A percentile compares a stretch with the other conserved stretches of the same genome.
These are phyloP conservation scores for Dryobotodes eremita DNA, from an alignment of 2,888 invertebrate genomes.

Conservation along the genomic window DNA sequence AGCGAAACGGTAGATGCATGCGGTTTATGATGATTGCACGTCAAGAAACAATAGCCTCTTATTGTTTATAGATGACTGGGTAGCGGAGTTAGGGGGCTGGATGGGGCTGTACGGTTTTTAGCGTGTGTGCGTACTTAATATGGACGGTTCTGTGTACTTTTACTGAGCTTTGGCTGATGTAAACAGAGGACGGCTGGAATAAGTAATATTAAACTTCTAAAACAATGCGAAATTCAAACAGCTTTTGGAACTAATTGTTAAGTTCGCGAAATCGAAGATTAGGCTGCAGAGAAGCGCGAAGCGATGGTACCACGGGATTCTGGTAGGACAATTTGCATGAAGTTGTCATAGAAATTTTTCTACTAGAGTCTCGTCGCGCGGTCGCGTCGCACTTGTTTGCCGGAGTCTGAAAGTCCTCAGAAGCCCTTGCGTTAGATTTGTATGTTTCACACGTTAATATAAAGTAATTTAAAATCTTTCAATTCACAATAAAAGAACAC, in stretches of 20 bases:
- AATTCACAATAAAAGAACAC: neutral
- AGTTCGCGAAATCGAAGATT: neutral
- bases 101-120: slow-evolving; percentile 31
- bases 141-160: neutral
- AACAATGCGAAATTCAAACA: neutral
- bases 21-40: slow-evolving; percentile 84
- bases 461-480: neutral
- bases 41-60: slow-evolving; percentile 83
- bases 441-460: neutral
- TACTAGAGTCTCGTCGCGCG: too few relatives aligned
- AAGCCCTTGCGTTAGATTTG: neutral
- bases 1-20: slow-evolving; percentile 76
- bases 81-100: slow-evolving; percentile 31
- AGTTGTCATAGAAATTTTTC: too few relatives aligned
- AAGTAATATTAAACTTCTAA: neutral
- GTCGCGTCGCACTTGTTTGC: too few relatives aligned
- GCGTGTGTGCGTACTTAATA: neutral
- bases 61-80: slow-evolving; percentile 74
- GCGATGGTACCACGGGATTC: too few relatives aligned
- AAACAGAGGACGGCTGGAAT: neutral
- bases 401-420: too few relatives aligned
- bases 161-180: too few relatives aligned
- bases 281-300: too few relatives aligned
- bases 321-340: too few relatives aligned
- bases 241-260: neutral